Evolutionary conservation across 2,888 invertebrate genomes (phyloP).

Genomic region (Polydrusus pterygomalis): DNA sequence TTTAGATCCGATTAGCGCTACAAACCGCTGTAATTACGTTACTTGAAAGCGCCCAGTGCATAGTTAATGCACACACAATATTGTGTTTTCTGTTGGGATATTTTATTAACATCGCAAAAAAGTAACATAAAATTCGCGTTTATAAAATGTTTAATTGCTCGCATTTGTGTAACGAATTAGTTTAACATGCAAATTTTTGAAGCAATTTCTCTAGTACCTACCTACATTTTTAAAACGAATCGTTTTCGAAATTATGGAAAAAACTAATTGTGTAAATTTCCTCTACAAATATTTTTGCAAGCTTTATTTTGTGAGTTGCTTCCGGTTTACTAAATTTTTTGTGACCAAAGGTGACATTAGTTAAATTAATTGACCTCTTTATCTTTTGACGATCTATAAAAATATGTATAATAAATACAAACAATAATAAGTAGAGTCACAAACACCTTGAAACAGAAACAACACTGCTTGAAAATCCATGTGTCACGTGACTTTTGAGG

Average conservation of each 20-base stretch:
- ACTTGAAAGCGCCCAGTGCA: constrained; percentile 65
- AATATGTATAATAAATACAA: too few relatives aligned
- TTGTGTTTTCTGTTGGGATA: constrained; percentile 27
- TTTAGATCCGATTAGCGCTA: constrained; percentile 63
- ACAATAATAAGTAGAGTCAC: too few relatives aligned
- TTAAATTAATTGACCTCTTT: too few relatives aligned
- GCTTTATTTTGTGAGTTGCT: too few relatives aligned
- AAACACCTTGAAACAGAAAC: too few relatives aligned
- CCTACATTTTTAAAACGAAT: too few relatives aligned
- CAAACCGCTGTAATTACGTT: constrained; percentile 66
- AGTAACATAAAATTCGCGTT: constrained; percentile 15
- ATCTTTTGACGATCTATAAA: too few relatives aligned
- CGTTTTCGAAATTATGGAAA: not conserved
- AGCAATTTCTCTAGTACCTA: not conserved
- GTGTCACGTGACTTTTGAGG: too few relatives aligned
- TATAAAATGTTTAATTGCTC: constrained; percentile 18
- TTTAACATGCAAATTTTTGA: constrained; percentile 7
- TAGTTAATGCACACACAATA: constrained; percentile 60
- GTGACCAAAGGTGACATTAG: too few relatives aligned
- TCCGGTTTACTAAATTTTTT: too few relatives aligned
- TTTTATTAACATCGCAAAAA: constrained; percentile 23
- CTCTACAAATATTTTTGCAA: not conserved
- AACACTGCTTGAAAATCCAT: too few relatives aligned
- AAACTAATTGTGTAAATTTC: not conserved
- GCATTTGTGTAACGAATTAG: constrained; percentile 18